A percentile compares a stretch with the other conserved stretches of the same genome.
These are phyloP conservation scores for Nyctibius bracteatus DNA, from an alignment of 2,113 vertebrate genomes.

Conservation along the genomic window DNA sequence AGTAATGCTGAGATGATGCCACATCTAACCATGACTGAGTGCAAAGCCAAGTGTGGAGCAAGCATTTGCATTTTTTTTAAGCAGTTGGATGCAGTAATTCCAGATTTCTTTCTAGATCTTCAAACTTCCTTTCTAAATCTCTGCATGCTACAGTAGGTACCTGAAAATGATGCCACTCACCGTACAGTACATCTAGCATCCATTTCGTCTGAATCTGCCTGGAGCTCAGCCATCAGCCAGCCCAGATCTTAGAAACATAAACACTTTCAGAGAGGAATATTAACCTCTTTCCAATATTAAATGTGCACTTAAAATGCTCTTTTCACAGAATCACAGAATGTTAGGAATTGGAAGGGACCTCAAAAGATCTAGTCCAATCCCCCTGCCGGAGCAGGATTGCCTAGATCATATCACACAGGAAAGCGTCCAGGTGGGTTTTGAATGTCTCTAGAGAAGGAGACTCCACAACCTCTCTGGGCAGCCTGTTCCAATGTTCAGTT, in stretches of 20 bases:
- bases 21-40: not conserved
- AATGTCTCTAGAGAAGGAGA: too few relatives aligned
- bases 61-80: not conserved
- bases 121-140: not conserved
- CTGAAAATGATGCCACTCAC: not conserved
- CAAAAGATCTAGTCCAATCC: too few relatives aligned
- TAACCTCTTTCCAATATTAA: not conserved
- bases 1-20: not conserved
- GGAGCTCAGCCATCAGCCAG: not conserved
- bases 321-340: too few relatives aligned
- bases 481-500: too few relatives aligned
- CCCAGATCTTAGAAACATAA: not conserved
- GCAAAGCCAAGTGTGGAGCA: not conserved
- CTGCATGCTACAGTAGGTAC: not conserved
- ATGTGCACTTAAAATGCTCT: not conserved
- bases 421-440: too few relatives aligned
- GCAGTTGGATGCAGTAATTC: not conserved
- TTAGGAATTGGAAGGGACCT: too few relatives aligned
- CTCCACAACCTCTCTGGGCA: too few relatives aligned
- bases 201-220: fast-evolving
- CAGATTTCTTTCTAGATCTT: not conserved
- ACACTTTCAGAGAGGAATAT: not conserved
- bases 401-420: too few relatives aligned
- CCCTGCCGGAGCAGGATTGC: too few relatives aligned
- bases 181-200: not conserved